phyloP scores from a whole-genome alignment of 2,113 vertebrate genomes.

The Muntiacus muntjak region DNA sequence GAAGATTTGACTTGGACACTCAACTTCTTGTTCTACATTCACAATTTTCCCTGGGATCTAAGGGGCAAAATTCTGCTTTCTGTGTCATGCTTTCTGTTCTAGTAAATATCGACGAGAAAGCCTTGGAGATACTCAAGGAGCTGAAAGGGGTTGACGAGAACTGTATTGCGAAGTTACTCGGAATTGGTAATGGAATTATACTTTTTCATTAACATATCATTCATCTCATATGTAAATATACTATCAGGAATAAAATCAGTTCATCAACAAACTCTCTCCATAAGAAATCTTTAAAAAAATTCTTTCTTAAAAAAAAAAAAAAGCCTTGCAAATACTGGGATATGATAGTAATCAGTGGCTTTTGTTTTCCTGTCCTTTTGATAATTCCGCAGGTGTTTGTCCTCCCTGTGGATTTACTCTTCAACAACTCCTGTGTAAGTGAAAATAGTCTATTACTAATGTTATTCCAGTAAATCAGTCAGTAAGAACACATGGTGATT shows the following conservation, averaged over 20 bases:
- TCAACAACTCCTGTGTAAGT: too few relatives aligned
- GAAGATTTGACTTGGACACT: not conserved
- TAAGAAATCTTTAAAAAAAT: not conserved
- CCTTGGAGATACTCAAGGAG: not conserved
- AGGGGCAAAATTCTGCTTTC: too few relatives aligned
- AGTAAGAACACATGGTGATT: too few relatives aligned
- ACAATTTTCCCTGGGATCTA: too few relatives aligned
- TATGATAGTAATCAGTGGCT: too few relatives aligned
- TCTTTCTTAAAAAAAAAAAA: not conserved
- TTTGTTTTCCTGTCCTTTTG: too few relatives aligned
- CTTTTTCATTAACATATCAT: not conserved
- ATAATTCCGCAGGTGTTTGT: too few relatives aligned
- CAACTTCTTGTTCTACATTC: too few relatives aligned
- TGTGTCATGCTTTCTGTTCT: not conserved
- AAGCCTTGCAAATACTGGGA: too few relatives aligned
- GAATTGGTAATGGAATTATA: not conserved
- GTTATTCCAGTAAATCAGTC: not conserved
- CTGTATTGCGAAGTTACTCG: rapidly evolving
- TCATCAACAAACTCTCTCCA: not conserved
- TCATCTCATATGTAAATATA: rapidly evolving
- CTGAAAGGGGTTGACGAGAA: not conserved
- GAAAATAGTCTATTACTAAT: too few relatives aligned
- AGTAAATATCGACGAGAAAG: rapidly evolving
- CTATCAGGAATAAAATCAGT: too few relatives aligned
- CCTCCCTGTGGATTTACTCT: too few relatives aligned